Conservation (phyloP, 2,888 invertebrate genomes). For the Ypsolopha sequella region DNA sequence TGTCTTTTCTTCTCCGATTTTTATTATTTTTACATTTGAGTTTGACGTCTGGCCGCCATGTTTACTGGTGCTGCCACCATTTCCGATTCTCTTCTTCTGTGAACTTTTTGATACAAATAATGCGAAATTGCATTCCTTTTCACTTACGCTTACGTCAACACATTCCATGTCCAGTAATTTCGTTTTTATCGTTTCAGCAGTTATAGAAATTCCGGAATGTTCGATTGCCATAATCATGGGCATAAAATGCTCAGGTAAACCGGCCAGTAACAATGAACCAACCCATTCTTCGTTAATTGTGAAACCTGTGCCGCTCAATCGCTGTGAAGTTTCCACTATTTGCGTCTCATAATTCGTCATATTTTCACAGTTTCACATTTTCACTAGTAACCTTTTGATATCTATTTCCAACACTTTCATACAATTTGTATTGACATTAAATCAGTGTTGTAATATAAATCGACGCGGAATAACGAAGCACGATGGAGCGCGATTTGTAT, state of each 20-base stretch:
- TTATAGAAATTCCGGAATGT: constrained; percentile 14
- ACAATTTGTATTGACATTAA: too few species aligned
- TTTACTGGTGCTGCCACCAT: not conserved
- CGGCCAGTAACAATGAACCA: constrained; percentile 8
- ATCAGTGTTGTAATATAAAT: too few species aligned
- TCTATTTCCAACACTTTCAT: too few species aligned
- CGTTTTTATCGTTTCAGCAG: constrained; percentile 19
- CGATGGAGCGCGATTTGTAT: not conserved
- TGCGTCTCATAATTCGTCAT: constrained; percentile 10
- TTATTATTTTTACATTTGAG: not conserved
- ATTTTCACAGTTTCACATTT: constrained; percentile 8
- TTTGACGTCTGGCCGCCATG: not conserved
- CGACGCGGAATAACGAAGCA: too few species aligned
- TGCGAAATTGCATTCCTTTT: not conserved
- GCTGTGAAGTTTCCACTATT: constrained; percentile 10
- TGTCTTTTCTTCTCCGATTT: not conserved
- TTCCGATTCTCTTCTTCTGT: not conserved
- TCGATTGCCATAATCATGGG: constrained; percentile 15
- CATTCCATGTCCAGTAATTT: constrained; percentile 18
- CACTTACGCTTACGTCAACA: not conserved
- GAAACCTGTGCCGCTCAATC: constrained; percentile 10
- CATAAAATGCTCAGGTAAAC: constrained; percentile 2
- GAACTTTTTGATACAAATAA: not conserved
- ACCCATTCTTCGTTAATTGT: constrained; percentile 12
- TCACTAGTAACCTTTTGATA: too few species aligned